Evolutionary conservation across 2,113 vertebrate species (phyloP), one percentile per base, ranked within the genome.

Genomic region (Pungitius pungitius): DNA sequence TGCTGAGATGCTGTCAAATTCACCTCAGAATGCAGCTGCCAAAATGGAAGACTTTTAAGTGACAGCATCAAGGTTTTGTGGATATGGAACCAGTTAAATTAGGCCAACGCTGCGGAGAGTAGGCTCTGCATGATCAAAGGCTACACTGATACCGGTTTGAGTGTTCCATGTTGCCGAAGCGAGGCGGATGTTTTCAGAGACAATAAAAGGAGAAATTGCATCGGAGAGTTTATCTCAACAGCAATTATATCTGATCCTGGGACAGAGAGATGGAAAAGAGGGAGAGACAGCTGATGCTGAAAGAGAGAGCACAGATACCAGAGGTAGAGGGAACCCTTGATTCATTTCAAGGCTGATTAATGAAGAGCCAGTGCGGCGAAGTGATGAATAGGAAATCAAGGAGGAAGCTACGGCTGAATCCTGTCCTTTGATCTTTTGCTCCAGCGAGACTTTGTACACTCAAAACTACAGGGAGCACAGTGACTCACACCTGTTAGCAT

Each of bases 121-220:
- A 70, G 27, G 49, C 59, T 75, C 59, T 9, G 39, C 24, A 13
- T 86, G 88, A 91, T 91, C 90, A 90, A 89, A 91, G 90, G 69
- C 62, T 57, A 37, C 61, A 52, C 49, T 57, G 81, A 80, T 75
- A 40, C 5, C 7, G 27, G 12, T 72, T 72, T 84, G 78, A 86
- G 71, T 77, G 71, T 55, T 82, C 39, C 12, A 18, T 74, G 55
- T 62, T 77, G 60, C 61, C 6, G 20, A 70, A 33, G 70, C 2
- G 26, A 72, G 65, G 47, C 39, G 22, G 73, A 78, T 83, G 76
- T 74, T 80, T 86, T 73, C 59, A 78, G 56, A 85, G 55, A 70
- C 49, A 35, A 78, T 76, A 81, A 78, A 73, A 75, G 55, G 27
- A 71, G 57, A 75, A 58, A 80, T 59, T 69, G 75, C 80, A 80